Base-by-base conservation (phyloP, 1,140 invertebrate genomes). In the Andrena cerasifolii region DNA sequence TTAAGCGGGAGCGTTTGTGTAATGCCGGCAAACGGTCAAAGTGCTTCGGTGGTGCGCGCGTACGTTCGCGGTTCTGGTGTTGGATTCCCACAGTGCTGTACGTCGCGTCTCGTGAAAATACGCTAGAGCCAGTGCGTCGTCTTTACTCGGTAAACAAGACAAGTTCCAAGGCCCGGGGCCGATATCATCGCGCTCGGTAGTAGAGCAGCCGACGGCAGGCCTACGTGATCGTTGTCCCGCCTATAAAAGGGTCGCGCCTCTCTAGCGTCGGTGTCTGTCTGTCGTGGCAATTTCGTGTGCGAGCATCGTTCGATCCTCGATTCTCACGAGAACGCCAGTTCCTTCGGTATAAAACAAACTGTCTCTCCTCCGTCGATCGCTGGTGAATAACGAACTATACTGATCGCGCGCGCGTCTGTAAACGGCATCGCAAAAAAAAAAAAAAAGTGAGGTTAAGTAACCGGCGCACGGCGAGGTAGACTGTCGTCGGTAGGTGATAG, bases 171-270 rank as follows among this genome's bases (percentile, higher is more conserved):
- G 84, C 83, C 78, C 65, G 63, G 31, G 76, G 49, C 54, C 78
- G 78, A 86, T 84, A 82, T 87, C 76, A 83, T 86, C 84, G 83
- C 59, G 58, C 68, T 80, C 61, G 82, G 70, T 85, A 84, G 82
- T 87, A 87, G 66, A 82, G 40, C 77, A 58, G 68, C 49, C 56
- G 61, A 45, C 71, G 49, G 51, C 61, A 75, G 73, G 88, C 84
- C 82, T 90, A 89, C 87, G 89, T 89, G 89, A 84, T 89, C 81
- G 68, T 59, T 66, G 87, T 54, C 82, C 80, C 89, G 89, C 31
- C 40, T 83, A 83, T 83, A 83, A 90, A 90, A 89, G 84, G 79
- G 78, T 72, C 79, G 61, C 74, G 65, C 78, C 75, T 83, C 83
- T 80, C 78, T 76, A 75, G 59, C 66, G 76, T 76, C 81, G 68